Conservation (phyloP, 2,888 invertebrate genomes). For the Pemphredon lugubris region DNA sequence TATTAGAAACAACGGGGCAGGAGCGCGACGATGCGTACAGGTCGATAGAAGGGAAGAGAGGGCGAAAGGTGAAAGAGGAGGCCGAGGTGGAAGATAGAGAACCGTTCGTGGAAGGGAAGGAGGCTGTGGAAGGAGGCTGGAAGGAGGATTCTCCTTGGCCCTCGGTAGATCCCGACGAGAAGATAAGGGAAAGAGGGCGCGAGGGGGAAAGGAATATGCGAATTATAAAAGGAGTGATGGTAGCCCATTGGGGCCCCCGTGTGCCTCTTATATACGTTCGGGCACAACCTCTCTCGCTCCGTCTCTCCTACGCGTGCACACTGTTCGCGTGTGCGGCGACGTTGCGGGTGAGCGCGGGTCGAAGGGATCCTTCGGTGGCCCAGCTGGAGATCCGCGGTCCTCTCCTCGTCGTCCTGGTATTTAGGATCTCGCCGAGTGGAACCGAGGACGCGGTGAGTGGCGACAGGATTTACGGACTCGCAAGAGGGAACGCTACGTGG, state of each 20-base stretch:
- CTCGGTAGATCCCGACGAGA: conserved; percentile 72
- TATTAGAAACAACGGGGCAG: conserved; percentile 73
- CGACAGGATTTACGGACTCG: conserved; percentile 69
- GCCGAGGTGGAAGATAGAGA: conserved; percentile 50
- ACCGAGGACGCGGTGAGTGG: conserved; percentile 62
- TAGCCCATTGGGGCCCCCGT: conserved; percentile 65
- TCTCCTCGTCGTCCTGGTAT: conserved; percentile 66
- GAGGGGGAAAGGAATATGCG: conserved; percentile 63
- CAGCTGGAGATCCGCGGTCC: conserved; percentile 72
- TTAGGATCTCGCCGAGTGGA: conserved; percentile 69
- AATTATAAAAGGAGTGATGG: conserved; percentile 73
- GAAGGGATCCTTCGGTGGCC: conserved; percentile 65
- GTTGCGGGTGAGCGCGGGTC: conserved; percentile 60
- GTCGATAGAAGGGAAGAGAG: conserved; percentile 54
- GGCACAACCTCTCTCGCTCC: conserved; percentile 6
- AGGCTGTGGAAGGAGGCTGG: conserved; percentile 53
- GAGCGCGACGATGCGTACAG: conserved; percentile 64
- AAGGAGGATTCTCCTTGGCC: conserved; percentile 55
- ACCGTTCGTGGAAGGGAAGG: conserved; percentile 65
- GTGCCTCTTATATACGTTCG: conserved; percentile 47
- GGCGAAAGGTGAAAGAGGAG: conserved; percentile 51
- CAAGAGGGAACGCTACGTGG: conserved; percentile 41
- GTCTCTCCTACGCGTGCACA: conserved; percentile 40
- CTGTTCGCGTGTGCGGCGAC: conserved; percentile 26
- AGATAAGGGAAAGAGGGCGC: conserved; percentile 69